phyloP scores from a whole-genome alignment of 2,113 vertebrate species.

The Amazona vittata region DNA sequence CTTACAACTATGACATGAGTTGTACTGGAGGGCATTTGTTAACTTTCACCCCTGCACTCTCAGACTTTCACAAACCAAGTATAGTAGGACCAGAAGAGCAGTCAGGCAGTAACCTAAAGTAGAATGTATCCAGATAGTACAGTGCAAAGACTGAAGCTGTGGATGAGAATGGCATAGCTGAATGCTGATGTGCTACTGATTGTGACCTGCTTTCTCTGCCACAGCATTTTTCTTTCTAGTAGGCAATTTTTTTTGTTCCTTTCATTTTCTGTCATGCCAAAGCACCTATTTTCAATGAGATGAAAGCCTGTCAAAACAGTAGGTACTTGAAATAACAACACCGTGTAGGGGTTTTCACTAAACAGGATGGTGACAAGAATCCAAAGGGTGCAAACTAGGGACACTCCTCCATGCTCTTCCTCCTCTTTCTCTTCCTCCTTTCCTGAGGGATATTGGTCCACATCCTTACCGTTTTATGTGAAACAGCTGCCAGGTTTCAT shows the following conservation, averaged over 20 bases:
- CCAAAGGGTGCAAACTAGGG: background rate
- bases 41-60: background rate
- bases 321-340: background rate
- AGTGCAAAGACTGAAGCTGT: background rate
- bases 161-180: background rate
- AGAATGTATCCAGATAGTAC: background rate
- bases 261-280: background rate
- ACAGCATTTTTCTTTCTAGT: background rate
- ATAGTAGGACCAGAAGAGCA: background rate
- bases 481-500: constrained; percentile 41
- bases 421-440: background rate
- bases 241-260: background rate
- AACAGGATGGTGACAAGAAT: background rate
- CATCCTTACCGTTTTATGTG: background rate
- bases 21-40: background rate
- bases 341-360: background rate
- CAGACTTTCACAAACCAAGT: background rate
- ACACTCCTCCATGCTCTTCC: background rate
- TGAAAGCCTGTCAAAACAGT: constrained; percentile 12
- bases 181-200: background rate
- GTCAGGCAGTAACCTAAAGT: background rate
- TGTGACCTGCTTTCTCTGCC: background rate
- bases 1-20: background rate
- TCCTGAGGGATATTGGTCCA: background rate
- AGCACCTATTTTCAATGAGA: constrained; percentile 1